A percentile compares a stretch with the other conserved stretches of the same genome.
phyloP scores from a whole-genome alignment of 2,888 invertebrate species.

The Sarcophaga rosellei region DNA sequence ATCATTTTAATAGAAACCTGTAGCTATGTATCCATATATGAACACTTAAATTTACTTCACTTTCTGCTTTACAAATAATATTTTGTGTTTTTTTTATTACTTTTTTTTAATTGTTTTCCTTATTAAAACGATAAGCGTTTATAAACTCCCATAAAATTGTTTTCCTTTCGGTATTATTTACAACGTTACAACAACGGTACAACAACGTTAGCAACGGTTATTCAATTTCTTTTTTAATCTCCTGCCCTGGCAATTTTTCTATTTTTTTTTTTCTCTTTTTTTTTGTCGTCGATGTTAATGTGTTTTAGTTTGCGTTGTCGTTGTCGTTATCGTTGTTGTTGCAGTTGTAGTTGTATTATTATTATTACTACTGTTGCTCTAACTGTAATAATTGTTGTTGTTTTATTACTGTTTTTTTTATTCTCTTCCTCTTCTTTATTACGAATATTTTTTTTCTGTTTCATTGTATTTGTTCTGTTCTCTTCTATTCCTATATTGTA shows the following conservation, averaged over 20 bases:
- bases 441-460: not conserved
- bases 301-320: not conserved
- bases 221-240: not conserved
- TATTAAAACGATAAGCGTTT: slow-evolving; percentile 1
- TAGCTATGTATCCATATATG: too few species aligned
- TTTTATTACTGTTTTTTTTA: not conserved
- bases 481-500: slow-evolving; percentile 1
- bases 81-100: too few species aligned
- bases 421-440: not conserved
- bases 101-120: too few species aligned
- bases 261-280: not conserved
- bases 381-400: not conserved
- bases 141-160: not conserved
- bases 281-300: not conserved
- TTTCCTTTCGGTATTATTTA: slow-evolving; percentile 4
- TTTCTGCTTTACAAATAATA: too few species aligned
- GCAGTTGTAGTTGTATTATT: too few species aligned
- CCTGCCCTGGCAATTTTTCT: slow-evolving; percentile 14
- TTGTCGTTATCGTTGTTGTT: slow-evolving; percentile 2
- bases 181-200: too few species aligned
- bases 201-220: too few species aligned
- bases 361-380: not conserved
- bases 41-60: too few species aligned
- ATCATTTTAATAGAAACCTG: too few species aligned
- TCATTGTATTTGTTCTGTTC: not conserved